Evolutionary conservation across 2,797 vertebrate genomes (phyloP).

Genomic region (Hypotaenidia philippensis): DNA sequence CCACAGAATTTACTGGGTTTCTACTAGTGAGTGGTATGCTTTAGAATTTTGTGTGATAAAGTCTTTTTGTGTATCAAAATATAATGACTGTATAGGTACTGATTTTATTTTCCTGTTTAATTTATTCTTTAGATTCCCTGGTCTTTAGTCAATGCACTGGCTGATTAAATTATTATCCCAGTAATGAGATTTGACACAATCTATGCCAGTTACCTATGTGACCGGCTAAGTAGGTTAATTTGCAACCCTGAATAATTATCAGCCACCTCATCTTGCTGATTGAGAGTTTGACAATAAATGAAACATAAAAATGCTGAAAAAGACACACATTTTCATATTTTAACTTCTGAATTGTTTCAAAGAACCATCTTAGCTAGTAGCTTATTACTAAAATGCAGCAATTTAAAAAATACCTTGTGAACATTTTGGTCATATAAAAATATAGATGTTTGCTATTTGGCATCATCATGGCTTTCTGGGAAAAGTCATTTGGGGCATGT

Average conservation of each 20-base stretch:
- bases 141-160: conserved; percentile 20
- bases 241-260: conserved; percentile 58
- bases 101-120: conserved; percentile 39
- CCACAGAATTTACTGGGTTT: not conserved
- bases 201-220: conserved; percentile 64
- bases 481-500: not conserved
- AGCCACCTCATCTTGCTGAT: conserved; percentile 8
- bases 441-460: not conserved
- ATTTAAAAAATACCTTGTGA: not conserved
- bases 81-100: not conserved
- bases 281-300: conserved; percentile 18
- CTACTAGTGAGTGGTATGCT: not conserved
- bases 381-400: not conserved
- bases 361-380: not conserved
- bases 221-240: conserved; percentile 75
- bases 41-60: not conserved
- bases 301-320: not conserved
- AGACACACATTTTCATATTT: not conserved
- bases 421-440: not conserved
- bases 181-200: conserved; percentile 70
- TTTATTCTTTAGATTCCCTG: conserved; percentile 15
- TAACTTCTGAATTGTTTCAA: not conserved
- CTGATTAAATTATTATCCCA: conserved; percentile 70
- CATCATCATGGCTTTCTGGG: not conserved
- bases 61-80: not conserved